Evolutionary conservation across 2,113 vertebrate genomes (phyloP).

Genomic region (Gallinago media): DNA sequence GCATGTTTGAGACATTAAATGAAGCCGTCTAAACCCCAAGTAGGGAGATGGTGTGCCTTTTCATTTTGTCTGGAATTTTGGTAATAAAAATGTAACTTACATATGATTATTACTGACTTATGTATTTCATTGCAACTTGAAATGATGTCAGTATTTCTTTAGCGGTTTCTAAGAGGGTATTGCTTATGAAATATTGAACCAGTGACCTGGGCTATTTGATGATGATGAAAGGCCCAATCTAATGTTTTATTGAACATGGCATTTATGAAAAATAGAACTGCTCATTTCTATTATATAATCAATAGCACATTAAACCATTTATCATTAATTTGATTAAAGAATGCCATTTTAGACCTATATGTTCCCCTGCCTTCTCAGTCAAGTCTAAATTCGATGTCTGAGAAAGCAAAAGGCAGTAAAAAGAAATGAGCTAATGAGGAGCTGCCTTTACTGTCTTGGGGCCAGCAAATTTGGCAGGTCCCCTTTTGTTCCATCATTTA

Average conservation of each 20-base stretch:
- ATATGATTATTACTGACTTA: slow-evolving; percentile 27
- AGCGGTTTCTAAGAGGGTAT: slow-evolving; percentile 37
- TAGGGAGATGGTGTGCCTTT: background rate
- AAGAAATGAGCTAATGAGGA: background rate
- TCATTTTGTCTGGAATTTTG: slow-evolving; percentile 26
- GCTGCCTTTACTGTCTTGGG: background rate
- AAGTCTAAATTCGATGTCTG: slow-evolving; percentile 30
- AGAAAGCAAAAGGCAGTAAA: background rate
- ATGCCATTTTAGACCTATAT: background rate
- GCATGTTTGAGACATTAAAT: background rate
- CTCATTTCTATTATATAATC: slow-evolving; percentile 74
- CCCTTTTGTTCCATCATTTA: background rate
- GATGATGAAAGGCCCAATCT: slow-evolving; percentile 74
- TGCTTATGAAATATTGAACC: slow-evolving; percentile 66
- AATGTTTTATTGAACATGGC: slow-evolving; percentile 70
- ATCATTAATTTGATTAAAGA: slow-evolving; percentile 72
- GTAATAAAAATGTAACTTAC: slow-evolving; percentile 18
- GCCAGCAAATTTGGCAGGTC: background rate
- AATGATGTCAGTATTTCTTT: slow-evolving; percentile 39
- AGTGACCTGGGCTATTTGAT: slow-evolving; percentile 56
- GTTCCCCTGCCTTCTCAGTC: background rate
- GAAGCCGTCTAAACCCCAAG: background rate
- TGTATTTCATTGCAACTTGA: slow-evolving; percentile 26
- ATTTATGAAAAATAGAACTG: slow-evolving; percentile 76
- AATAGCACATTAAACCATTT: slow-evolving; percentile 75